A percentile compares a stretch with the other conserved stretches of the same genome.
phyloP scores from a whole-genome alignment of 2,888 invertebrate genomes.

The Hydroisotoma schaefferi region DNA sequence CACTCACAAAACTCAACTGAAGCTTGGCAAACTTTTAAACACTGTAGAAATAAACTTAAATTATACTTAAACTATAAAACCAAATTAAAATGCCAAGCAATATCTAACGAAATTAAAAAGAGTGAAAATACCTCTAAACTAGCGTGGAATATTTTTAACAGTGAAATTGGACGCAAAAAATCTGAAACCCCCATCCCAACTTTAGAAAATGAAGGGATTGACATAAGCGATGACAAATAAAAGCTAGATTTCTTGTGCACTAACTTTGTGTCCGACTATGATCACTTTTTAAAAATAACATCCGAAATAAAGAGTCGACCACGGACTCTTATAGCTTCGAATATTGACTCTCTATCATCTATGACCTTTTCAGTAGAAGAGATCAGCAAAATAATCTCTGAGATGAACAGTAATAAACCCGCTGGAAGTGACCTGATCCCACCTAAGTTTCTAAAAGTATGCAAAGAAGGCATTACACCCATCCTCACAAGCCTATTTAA shows the following conservation, averaged over 20 bases:
- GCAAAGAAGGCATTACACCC: neutral
- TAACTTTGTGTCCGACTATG: slow-evolving; percentile 9
- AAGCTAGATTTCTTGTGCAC: slow-evolving; percentile 8
- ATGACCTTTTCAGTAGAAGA: too few relatives aligned
- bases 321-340: too few relatives aligned
- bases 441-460: neutral
- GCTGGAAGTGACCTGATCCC: neutral
- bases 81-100: neutral
- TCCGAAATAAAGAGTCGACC: too few relatives aligned
- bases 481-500: neutral
- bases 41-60: slow-evolving; percentile 5
- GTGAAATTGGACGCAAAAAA: slow-evolving; percentile 9
- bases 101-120: neutral
- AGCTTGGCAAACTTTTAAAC: slow-evolving; percentile 5
- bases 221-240: neutral
- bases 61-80: neutral
- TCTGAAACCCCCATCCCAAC: neutral
- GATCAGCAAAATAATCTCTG: neutral
- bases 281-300: too few relatives aligned
- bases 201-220: neutral
- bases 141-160: slow-evolving; percentile 13
- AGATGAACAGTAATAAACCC: neutral
- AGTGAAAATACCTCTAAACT: neutral
- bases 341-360: too few relatives aligned
- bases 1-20: neutral